A percentile compares a stretch with the other conserved stretches of the same genome.
phyloP scores from a whole-genome alignment of 2,113 vertebrate species.

The Larimichthys polyactis region DNA sequence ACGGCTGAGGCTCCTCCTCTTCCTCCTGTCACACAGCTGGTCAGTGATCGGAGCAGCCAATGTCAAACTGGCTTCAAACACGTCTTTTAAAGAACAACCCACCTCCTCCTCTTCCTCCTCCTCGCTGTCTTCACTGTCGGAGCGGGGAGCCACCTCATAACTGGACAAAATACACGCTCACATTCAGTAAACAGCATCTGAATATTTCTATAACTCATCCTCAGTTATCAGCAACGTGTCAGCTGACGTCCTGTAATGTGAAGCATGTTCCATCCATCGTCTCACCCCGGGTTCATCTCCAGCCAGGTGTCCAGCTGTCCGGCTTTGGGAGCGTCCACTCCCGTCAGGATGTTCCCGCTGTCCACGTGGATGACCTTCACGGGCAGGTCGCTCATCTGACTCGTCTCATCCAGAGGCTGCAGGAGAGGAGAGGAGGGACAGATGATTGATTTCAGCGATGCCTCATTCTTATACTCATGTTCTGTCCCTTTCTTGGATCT shows the following conservation, averaged over 20 bases:
- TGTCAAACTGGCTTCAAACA: conserved; percentile 8
- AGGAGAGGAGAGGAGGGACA: not conserved
- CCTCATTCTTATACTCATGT: too few relatives aligned
- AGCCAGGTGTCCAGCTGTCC: conserved; percentile 97
- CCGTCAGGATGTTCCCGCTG: conserved; percentile 95
- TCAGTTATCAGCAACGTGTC: too few relatives aligned
- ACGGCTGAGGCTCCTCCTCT: conserved; percentile 88
- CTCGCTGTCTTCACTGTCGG: conserved; percentile 96
- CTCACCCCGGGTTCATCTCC: conserved; percentile 96
- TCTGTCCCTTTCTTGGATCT: too few relatives aligned
- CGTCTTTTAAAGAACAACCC: conserved; percentile 29
- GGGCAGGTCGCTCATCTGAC: conserved; percentile 97
- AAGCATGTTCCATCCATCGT: conserved; percentile 73
- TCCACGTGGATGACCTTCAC: conserved; percentile 98
- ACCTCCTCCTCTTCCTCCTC: conserved; percentile 93
- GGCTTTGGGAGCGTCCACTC: conserved; percentile 93
- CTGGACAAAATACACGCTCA: conserved; percentile 70
- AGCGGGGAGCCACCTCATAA: conserved; percentile 95
- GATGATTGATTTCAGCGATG: too few relatives aligned
- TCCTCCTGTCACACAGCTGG: conserved; percentile 83
- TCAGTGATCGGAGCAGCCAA: conserved; percentile 1
- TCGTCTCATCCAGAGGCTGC: conserved; percentile 96
- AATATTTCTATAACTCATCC: not conserved
- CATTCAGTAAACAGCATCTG: not conserved
- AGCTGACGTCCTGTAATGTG: too few relatives aligned